phyloP scores from a whole-genome alignment of 2,888 invertebrate genomes.

The Tyria jacobaeae region DNA sequence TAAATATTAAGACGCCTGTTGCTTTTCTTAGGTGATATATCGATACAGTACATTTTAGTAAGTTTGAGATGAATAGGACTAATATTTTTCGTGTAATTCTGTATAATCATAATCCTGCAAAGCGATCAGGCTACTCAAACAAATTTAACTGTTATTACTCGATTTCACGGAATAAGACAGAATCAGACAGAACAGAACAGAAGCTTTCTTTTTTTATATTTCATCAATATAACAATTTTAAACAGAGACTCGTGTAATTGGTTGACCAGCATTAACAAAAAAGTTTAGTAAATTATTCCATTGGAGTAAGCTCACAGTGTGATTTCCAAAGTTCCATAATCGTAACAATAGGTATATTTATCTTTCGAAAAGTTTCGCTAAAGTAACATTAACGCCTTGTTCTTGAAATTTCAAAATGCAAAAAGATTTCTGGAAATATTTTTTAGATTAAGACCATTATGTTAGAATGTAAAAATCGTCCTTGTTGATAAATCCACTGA shows the following conservation, averaged over 20 bases:
- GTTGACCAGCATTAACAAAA: slow-evolving; percentile 47
- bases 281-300: slow-evolving; percentile 51
- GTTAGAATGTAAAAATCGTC: slow-evolving; percentile 35
- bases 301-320: slow-evolving; percentile 53
- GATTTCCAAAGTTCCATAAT: slow-evolving; percentile 59
- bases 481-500: slow-evolving; percentile 50
- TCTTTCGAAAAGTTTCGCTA: slow-evolving; percentile 53
- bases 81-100: too few species aligned
- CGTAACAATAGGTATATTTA: slow-evolving; percentile 59
- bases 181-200: too few species aligned
- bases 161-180: too few species aligned
- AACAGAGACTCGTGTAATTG: slow-evolving; percentile 51
- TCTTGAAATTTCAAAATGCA: slow-evolving; percentile 45
- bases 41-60: not conserved
- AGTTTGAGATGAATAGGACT: not conserved
- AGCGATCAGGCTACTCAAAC: too few species aligned
- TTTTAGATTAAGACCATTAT: slow-evolving; percentile 35
- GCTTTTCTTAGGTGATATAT: not conserved
- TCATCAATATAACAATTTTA: slow-evolving; percentile 33
- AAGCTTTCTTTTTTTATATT: slow-evolving; percentile 15
- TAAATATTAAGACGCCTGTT: slow-evolving; percentile 13
- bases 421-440: slow-evolving; percentile 35
- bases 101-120: too few species aligned
- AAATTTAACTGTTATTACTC: too few species aligned
- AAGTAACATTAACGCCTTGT: slow-evolving; percentile 54